phyloP scores from a whole-genome alignment of 1,140 invertebrate species.

The Lasioglossum albipes region DNA sequence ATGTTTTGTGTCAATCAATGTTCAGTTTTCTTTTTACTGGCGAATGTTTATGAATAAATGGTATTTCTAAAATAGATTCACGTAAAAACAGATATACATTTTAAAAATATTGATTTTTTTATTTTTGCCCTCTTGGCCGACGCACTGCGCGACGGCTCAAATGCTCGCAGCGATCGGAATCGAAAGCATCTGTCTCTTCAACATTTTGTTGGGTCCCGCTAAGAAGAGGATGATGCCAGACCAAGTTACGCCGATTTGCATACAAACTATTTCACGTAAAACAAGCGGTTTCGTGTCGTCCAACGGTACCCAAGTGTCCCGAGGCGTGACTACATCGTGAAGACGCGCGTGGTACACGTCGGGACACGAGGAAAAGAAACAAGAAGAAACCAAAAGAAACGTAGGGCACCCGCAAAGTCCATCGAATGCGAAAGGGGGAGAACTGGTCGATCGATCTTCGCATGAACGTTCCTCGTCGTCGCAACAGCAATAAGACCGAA shows the following conservation, averaged over 20 bases:
- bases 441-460: slow-evolving; percentile 9
- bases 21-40: no score
- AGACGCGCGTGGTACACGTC: background rate
- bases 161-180: background rate
- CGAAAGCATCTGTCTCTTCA: background rate
- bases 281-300: background rate
- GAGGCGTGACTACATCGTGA: background rate
- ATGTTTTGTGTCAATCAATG: no score
- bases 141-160: no score
- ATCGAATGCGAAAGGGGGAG: background rate
- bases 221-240: no score
- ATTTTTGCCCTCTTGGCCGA: no score
- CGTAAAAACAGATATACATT: no score
- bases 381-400: background rate
- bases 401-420: background rate
- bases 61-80: no score
- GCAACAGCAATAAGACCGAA: background rate
- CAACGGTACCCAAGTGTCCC: background rate
- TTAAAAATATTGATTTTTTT: no score
- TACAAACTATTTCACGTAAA: background rate
- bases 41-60: no score
- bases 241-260: slow-evolving; percentile 13
- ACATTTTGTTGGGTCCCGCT: background rate
- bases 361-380: background rate
- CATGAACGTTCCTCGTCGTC: background rate